These are phyloP conservation scores for Parelbella ahira DNA, from an alignment of 2,888 invertebrate genomes.

Conservation along the genomic window DNA sequence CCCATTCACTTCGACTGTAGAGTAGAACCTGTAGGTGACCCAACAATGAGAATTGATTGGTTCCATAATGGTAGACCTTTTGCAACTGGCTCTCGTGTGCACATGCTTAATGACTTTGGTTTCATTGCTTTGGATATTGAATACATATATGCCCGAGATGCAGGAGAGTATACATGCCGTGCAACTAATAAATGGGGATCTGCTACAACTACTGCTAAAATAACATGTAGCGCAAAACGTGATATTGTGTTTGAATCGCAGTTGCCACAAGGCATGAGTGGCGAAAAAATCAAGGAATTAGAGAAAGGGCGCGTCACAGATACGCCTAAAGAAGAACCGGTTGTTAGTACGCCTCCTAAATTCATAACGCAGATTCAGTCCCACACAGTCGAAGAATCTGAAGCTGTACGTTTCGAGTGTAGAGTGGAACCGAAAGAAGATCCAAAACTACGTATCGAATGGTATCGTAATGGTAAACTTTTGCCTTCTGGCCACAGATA, in stretches of 20 bases:
- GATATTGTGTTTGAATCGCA: slow-evolving; percentile 95
- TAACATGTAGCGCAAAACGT: slow-evolving; percentile 93
- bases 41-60: slow-evolving; percentile 97
- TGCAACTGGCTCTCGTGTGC: slow-evolving; percentile 96
- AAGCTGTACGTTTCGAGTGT: slow-evolving; percentile 96
- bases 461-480: slow-evolving; percentile 95
- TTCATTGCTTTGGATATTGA: slow-evolving; percentile 97
- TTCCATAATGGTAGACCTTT: slow-evolving; percentile 96
- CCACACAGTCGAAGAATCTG: slow-evolving; percentile 93
- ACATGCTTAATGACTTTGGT: slow-evolving; percentile 97
- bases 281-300: slow-evolving; percentile 93
- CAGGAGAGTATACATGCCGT: slow-evolving; percentile 96
- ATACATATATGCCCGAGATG: slow-evolving; percentile 98
- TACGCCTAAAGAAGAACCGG: slow-evolving; percentile 85
- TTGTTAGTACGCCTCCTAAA: slow-evolving; percentile 88
- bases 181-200: slow-evolving; percentile 97
- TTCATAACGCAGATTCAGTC: slow-evolving; percentile 94
- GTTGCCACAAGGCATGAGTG: slow-evolving; percentile 94
- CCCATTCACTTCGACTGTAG: slow-evolving; percentile 95
- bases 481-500: slow-evolving; percentile 95
- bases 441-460: slow-evolving; percentile 93
- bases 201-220: slow-evolving; percentile 94
- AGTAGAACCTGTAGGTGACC: slow-evolving; percentile 96
- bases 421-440: slow-evolving; percentile 97
- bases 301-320: slow-evolving; percentile 90